Conservation (phyloP, 2,113 vertebrate species). For the Ranitomeya imitator region DNA sequence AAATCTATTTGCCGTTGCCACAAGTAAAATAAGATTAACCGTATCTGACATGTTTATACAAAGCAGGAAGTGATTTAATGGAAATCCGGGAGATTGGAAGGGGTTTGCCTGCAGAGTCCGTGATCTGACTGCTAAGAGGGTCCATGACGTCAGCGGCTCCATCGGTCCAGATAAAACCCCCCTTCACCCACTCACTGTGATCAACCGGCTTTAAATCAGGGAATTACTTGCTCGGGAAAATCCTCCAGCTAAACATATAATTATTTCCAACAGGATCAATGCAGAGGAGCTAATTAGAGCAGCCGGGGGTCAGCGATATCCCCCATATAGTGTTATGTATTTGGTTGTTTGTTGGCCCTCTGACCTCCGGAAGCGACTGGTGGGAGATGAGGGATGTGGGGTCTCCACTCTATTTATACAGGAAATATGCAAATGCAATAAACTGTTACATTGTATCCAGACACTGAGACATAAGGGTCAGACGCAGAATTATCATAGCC, state of each 20-base stretch:
- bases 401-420: neutral
- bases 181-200: constrained; percentile 58
- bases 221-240: constrained; percentile 74
- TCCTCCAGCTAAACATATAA: constrained; percentile 72
- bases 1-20: neutral
- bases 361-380: neutral
- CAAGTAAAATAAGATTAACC: constrained; percentile 52
- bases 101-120: constrained; percentile 62
- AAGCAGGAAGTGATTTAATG: constrained; percentile 63
- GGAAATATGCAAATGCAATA: neutral
- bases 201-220: constrained; percentile 72
- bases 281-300: constrained; percentile 66
- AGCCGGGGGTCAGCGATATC: constrained; percentile 56
- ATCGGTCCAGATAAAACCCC: constrained; percentile 34
- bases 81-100: constrained; percentile 61
- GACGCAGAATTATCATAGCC: no score
- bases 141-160: constrained; percentile 61
- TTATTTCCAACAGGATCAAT: constrained; percentile 71
- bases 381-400: neutral
- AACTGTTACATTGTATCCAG: neutral
- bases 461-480: neutral
- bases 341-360: neutral
- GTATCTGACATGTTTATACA: constrained; percentile 58
- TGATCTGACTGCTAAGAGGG: constrained; percentile 71
- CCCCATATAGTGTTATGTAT: neutral